Evolutionary conservation across 2,113 vertebrate genomes (phyloP).

Genomic region (Morone saxatilis): DNA sequence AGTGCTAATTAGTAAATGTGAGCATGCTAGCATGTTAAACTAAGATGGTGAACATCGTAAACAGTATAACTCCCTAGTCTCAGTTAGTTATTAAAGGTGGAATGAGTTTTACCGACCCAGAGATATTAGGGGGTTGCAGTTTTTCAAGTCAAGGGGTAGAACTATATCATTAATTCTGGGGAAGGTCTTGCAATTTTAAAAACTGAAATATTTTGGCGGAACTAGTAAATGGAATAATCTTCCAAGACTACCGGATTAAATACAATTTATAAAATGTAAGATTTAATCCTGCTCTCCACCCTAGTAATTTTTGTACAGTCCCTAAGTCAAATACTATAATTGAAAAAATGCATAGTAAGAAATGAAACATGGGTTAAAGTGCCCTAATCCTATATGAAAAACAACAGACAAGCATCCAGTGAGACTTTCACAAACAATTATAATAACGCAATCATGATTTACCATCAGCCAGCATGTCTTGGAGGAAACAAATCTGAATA

Average conservation of each 20-base stretch:
- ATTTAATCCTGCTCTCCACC: no score
- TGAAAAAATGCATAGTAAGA: not conserved
- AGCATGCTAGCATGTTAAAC: no score
- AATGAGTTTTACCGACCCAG: no score
- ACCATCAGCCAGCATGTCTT: slow-evolving; percentile 17
- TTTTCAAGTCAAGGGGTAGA: no score
- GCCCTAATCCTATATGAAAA: not conserved
- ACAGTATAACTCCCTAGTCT: no score
- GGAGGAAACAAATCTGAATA: not conserved
- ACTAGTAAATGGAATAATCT: not conserved
- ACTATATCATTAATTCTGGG: no score
- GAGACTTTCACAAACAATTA: slow-evolving; percentile 20
- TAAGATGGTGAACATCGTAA: no score
- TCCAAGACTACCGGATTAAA: not conserved
- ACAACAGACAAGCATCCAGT: not conserved
- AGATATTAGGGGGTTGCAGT: no score
- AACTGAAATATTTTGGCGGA: no score
- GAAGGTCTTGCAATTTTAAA: no score
- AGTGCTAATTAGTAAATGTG: no score
- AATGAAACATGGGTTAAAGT: not conserved
- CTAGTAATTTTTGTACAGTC: fast-evolving
- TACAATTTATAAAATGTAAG: not conserved
- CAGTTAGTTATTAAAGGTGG: no score
- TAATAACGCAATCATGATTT: slow-evolving; percentile 31
- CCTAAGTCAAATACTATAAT: not conserved